phyloP scores from a whole-genome alignment of 2,797 vertebrate species.

The Acanthurus tractus region DNA sequence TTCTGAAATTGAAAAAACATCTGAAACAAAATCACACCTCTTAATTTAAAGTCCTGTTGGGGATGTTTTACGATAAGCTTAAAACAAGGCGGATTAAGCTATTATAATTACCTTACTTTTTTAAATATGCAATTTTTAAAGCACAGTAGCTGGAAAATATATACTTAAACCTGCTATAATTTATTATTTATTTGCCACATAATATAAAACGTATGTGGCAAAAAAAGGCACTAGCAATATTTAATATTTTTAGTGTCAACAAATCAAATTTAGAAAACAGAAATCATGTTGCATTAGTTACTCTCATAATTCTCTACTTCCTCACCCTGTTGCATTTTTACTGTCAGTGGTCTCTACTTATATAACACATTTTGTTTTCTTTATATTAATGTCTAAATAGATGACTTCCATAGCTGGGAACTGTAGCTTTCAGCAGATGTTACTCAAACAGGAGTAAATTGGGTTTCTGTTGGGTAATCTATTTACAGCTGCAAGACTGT shows the following conservation, averaged over 20 bases:
- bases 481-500: neutral
- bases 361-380: neutral
- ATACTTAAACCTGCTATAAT: neutral
- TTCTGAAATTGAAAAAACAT: no score
- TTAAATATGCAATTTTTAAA: neutral
- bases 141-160: neutral
- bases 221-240: neutral
- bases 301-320: neutral
- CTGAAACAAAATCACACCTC: neutral
- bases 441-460: neutral
- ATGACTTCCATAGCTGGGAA: neutral
- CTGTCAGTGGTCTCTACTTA: neutral
- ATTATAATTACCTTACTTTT: neutral
- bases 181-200: neutral
- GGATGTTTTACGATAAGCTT: neutral
- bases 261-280: neutral
- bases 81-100: slow-evolving; percentile 5
- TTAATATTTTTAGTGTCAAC: slow-evolving; percentile 6
- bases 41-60: neutral
- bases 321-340: neutral
- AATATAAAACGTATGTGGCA: neutral
- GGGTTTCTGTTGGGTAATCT: neutral
- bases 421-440: neutral
- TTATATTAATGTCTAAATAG: neutral
- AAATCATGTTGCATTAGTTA: neutral